Evolutionary conservation across 23 tunicate species (phyloP), one percentile per base, ranked within the genome.

Genomic region (Halocynthia aurantium): DNA sequence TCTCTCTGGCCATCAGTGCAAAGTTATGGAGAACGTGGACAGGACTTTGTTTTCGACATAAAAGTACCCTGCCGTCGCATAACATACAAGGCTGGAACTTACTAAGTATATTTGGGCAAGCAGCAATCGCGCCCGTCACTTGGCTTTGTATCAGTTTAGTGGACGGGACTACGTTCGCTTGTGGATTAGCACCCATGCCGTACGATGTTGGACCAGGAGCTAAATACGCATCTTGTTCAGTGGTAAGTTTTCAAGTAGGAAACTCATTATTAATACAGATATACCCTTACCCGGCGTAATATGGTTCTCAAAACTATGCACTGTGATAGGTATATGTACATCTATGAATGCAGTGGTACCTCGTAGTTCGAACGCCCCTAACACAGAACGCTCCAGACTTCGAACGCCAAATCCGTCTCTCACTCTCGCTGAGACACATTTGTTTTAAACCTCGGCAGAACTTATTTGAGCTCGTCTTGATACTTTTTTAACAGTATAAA

Each of bases 21-120:
- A 80, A 70, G 51, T 51, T 85, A 17, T 85, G 90, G 90, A 85
- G 80, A 66, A 19, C 74, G n/a, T 55, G 62, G 15, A 85, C 90
- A 2, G 90, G 90, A 20, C 57, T 44, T 51, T 65, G 70, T 65
- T 20, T 49, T 10, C 44, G 44, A 71, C 52, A n/a, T 58, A n/a
- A 55, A 22, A 73, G 73, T 9, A 15, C 65, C 12, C 50, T 51
- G 31, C 21, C 52, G 7, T 52, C 65, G 11, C 73, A 73, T 12
- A 73, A 50, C 11, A 63, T 52, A 20, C n/a, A 49, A 56, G 0
- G 17, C 7, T 65, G 55, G 57, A 78, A 72, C 9, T 50, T 65
- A 12, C 60, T 54, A 65, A 58, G 53, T 49, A 62, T 72, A 6
- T 52, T 73, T 50, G 67, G 69, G 18, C 55, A 56, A 18, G 68